These are phyloP conservation scores for Anarsia innoxiella DNA, from an alignment of 2,888 invertebrate genomes.

Conservation along the genomic window DNA sequence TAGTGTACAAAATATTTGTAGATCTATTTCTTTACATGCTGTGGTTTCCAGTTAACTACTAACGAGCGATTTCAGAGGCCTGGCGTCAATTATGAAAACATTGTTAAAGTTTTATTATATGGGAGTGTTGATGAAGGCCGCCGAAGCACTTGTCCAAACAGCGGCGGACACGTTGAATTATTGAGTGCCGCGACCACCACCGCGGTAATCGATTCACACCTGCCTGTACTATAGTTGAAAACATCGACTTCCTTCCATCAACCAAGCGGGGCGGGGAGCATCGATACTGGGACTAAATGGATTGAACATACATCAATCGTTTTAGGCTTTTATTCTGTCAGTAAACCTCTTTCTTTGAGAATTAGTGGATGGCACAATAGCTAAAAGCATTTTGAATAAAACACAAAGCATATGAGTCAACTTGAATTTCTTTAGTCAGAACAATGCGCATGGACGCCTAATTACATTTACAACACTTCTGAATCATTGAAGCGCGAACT, in stretches of 20 bases:
- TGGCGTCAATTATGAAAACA: constrained; percentile 68
- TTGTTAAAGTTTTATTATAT: constrained; percentile 71
- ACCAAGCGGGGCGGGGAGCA: too few species aligned
- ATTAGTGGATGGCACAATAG: background rate
- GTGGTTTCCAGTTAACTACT: constrained; percentile 29
- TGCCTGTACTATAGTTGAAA: constrained; percentile 34
- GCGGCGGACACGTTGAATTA: constrained; percentile 59
- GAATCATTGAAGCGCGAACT: constrained; percentile 20
- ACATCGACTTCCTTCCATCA: constrained; percentile 8
- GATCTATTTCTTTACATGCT: constrained; percentile 54
- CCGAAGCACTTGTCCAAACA: constrained; percentile 67
- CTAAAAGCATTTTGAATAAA: constrained; percentile 1
- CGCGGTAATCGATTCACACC: constrained; percentile 72
- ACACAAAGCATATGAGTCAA: constrained; percentile 1
- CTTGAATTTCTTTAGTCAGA: background rate
- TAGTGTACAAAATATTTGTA: constrained; percentile 45
- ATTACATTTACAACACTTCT: constrained; percentile 9
- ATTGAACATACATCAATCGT: background rate
- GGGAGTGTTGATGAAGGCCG: constrained; percentile 67
- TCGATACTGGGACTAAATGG: background rate
- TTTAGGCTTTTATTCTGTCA: too few species aligned
- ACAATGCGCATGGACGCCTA: constrained; percentile 7
- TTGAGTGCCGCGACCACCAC: constrained; percentile 52
- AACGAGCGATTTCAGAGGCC: constrained; percentile 39
- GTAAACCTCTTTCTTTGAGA: too few species aligned